These are phyloP conservation scores for Drosophila koepferae DNA, from an alignment of 2,888 invertebrate genomes.

Conservation along the genomic window DNA sequence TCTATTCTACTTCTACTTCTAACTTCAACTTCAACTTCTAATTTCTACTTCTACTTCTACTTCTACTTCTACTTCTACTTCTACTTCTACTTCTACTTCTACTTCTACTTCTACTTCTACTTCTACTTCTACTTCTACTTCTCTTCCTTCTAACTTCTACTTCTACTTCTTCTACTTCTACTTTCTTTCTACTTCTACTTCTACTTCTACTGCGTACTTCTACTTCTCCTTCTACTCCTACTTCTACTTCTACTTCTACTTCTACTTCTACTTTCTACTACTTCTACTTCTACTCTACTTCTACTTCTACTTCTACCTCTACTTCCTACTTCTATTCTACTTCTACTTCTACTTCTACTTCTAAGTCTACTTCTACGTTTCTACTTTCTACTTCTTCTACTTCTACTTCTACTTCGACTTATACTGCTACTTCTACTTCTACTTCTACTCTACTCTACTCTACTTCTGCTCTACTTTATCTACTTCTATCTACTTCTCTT, in stretches of 20 bases:
- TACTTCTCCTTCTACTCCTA: background rate
- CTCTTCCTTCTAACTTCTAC: background rate
- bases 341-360: background rate
- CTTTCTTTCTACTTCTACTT: background rate
- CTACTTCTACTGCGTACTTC: background rate
- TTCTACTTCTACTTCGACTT: background rate
- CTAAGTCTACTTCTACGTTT: too few relatives aligned
- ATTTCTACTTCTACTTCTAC: background rate
- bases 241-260: background rate
- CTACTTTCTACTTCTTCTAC: background rate
- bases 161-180: background rate
- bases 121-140: background rate
- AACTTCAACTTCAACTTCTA: background rate
- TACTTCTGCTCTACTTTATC: slow-evolving; percentile 5
- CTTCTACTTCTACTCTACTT: background rate
- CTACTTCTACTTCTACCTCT: background rate
- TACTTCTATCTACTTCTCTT: background rate
- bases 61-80: background rate
- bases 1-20: background rate
- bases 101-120: background rate
- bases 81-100: background rate
- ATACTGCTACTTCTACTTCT: background rate
- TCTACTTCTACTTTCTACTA: background rate
- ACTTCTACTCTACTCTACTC: background rate
- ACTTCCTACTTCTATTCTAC: background rate